Evolutionary conservation across 2,888 invertebrate species (phyloP).

Genomic region (Cataglyphis rosenhaueri): DNA sequence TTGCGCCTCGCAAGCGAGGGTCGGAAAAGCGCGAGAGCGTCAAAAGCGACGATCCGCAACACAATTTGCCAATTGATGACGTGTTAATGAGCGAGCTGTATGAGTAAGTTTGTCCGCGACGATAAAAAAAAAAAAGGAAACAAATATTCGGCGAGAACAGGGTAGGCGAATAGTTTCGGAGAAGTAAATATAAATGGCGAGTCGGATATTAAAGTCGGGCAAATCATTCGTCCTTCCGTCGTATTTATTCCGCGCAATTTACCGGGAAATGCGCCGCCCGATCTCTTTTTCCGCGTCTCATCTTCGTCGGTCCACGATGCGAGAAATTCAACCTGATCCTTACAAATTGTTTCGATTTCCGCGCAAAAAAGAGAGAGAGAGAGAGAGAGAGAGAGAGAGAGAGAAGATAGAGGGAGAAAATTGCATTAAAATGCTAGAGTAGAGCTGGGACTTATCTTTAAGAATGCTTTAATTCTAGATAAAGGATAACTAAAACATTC

Average conservation of each 20-base stretch:
- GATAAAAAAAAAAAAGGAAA: not conserved
- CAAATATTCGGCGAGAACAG: not conserved
- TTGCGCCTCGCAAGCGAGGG: conserved; percentile 17
- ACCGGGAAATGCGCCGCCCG: conserved; percentile 13
- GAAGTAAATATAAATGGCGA: conserved; percentile 1
- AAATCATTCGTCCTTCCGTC: conserved; percentile 39
- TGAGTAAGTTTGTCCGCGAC: not conserved
- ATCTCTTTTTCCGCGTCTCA: conserved; percentile 26
- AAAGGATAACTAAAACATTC: not conserved
- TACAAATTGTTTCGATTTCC: conserved; percentile 37
- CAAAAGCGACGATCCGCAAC: conserved; percentile 12
- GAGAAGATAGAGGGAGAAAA: not conserved
- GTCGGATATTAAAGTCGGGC: conserved; percentile 39
- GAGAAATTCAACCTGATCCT: conserved; percentile 26
- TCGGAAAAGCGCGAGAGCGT: conserved; percentile 22
- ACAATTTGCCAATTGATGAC: not conserved
- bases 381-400: not conserved
- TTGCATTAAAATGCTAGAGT: conserved; percentile 3
- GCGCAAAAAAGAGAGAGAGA: not conserved
- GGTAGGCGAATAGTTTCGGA: not conserved
- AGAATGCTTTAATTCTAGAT: not conserved
- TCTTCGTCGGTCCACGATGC: conserved; percentile 26
- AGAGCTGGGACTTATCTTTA: not conserved
- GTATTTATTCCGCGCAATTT: conserved; percentile 39
- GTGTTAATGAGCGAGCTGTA: conserved; percentile 23